A percentile compares a stretch with the other conserved stretches of the same genome.
Conservation (phyloP, 2,113 vertebrate genomes). For the Pontoporia blainvillei region DNA sequence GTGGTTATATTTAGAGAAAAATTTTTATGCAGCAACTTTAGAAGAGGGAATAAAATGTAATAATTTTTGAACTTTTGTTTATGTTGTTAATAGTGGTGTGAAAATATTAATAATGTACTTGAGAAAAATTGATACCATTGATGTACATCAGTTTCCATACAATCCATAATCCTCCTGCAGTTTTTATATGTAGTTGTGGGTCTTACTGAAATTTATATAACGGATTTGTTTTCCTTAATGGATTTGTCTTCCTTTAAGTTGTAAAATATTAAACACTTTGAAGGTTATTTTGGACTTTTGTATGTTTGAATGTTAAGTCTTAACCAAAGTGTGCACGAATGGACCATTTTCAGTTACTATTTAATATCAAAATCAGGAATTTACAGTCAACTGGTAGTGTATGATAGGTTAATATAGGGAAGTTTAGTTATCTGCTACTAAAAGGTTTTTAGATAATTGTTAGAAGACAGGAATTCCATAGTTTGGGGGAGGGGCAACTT, state of each 20-base stretch:
- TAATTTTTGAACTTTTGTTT: conserved; percentile 59
- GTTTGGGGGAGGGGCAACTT: conserved; percentile 62
- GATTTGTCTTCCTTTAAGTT: conserved; percentile 67
- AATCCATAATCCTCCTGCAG: conserved; percentile 60
- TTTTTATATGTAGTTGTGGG: conserved; percentile 72
- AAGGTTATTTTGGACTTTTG: conserved; percentile 75
- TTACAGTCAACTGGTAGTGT: conserved; percentile 73
- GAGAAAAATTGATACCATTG: conserved; percentile 60
- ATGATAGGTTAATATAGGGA: conserved; percentile 61
- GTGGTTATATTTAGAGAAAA: conserved; percentile 13
- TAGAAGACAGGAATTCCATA: conserved; percentile 62
- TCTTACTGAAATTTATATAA: conserved; percentile 73
- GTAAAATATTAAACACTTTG: conserved; percentile 75
- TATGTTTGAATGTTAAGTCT: conserved; percentile 75
- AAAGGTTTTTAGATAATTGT: conserved; percentile 56
- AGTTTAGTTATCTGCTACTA: conserved; percentile 67
- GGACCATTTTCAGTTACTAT: conserved; percentile 78
- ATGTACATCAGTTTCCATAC: conserved; percentile 40
- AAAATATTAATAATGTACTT: conserved; percentile 63
- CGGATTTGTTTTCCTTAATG: conserved; percentile 64
- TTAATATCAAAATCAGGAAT: conserved; percentile 74
- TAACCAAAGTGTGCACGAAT: conserved; percentile 77
- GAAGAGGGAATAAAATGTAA: conserved; percentile 56
- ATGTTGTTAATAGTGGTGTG: conserved; percentile 52
- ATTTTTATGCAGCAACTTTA: neutral